Base-by-base conservation (phyloP, 2,888 invertebrate genomes). In the Cerastis rubricosa region DNA sequence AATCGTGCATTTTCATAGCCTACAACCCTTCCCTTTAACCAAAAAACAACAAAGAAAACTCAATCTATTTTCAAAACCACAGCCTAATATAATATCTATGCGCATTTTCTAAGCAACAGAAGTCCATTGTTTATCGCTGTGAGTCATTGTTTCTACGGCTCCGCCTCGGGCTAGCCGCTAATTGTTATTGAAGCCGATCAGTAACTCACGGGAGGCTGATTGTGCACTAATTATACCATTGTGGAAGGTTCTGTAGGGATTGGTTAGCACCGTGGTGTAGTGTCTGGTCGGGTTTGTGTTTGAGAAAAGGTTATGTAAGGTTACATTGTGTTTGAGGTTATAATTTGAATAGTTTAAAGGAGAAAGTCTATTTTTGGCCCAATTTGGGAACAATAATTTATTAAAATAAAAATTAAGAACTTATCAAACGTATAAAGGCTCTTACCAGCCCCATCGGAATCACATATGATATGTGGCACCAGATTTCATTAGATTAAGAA, bases 111-210 rank as follows among this genome's bases (percentile, higher is more conserved):
- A 86, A 90, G 77, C 78, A 80, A 77, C 79, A 82, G 65, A 78
- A 45, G 51, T 71, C 83, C 79, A 86, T 90, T 90, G 90, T 90
- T 83, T 78, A 74, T 77, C 47, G 71, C 76, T 68, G 74, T 89
- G 89, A 88, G 67, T 86, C 90, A 88, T 88, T 89, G 88, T 89
- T 83, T 78, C 80, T 25, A 54, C 57, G 68, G 78, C 85, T 86
- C 76, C 80, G 71, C 79, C 70, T 51, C 72, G 29, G 78, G 79
- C 78, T 66, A 81, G 73, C 61, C 84, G 88, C 91, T 92, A 92
- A 92, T 92, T 92, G 90, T 89, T 89, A 90, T 91, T 90, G 92
- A 91, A 87, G 86, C 87, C 83, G 89, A 91, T 91, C 92, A 89
- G 87, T 88, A 89, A 84, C 87, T 85, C 80, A 68, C 74, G 81